These are phyloP conservation scores for Drosophila trapezifrons DNA, from an alignment of 1,140 invertebrate species.

Conservation along the genomic window DNA sequence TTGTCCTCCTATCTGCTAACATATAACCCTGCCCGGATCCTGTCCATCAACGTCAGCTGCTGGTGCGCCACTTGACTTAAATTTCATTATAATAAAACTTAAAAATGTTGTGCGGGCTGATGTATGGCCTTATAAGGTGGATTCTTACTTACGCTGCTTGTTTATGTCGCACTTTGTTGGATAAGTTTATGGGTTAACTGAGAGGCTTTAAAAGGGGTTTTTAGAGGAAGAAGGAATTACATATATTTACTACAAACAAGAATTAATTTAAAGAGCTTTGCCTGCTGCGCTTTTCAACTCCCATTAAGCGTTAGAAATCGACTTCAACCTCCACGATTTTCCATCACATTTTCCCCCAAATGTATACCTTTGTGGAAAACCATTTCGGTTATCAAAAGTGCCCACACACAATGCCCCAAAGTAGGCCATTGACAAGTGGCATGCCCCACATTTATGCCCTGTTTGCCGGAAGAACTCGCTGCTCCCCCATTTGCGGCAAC, in stretches of 20 bases:
- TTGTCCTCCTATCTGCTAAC: not conserved
- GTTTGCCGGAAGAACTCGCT: not conserved
- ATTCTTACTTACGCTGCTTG: not conserved
- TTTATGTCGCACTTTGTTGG: not conserved
- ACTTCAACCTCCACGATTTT: not conserved
- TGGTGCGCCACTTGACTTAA: slow-evolving; percentile 22
- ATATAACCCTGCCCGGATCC: not conserved
- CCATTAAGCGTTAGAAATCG: not conserved
- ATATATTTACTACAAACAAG: too few species aligned
- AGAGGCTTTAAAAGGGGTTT: not conserved
- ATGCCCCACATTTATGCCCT: not conserved
- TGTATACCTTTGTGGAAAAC: slow-evolving; percentile 1
- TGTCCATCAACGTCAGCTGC: slow-evolving; percentile 49
- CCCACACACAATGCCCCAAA: slow-evolving; percentile 19
- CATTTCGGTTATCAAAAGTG: slow-evolving; percentile 29
- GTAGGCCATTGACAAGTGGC: slow-evolving; percentile 14
- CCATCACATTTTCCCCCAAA: not conserved
- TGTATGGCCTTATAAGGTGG: not conserved
- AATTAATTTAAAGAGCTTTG: not conserved
- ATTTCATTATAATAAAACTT: slow-evolving; percentile 24
- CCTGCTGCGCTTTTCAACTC: not conserved
- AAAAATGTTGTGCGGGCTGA: slow-evolving; percentile 4
- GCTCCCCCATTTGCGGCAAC: not conserved
- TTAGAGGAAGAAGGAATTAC: not conserved
- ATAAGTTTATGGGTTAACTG: not conserved